Base-by-base conservation (phyloP, 1,140 invertebrate species). In the Dreissena rostriformis region DNA sequence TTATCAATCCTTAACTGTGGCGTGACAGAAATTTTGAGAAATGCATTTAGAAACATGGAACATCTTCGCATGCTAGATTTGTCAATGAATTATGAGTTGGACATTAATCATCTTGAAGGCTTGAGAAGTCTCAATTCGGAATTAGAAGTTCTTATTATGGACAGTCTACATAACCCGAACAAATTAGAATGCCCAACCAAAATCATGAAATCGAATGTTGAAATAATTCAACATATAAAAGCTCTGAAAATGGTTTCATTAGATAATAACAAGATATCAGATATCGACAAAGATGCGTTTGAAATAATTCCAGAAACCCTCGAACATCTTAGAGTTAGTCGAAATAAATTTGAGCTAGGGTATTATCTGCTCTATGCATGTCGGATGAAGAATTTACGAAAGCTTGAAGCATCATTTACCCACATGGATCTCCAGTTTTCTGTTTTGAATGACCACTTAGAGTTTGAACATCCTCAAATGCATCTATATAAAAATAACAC, bases 21-120 rank as follows among this genome's bases (percentile, higher is more conserved):
- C 17, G 11, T 82, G 15, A 49, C 53, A 53, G 15, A 14, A 11
- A 52, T 75, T 24, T 15, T 49, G 1, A 11, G 8, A 8, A 39
- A 75, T 24, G 57, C 26, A 2, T 82, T 82, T 26, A 10, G 26
- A 1, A 55, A 75, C 29, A 11, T 82, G 11, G n/a, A 12, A 15
- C 65, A 61, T 22, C 39, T 82, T 17, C 19, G 53, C 10, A 68
- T 73, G 22, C 24, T 82, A 24, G 80, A 82, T 82, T n/a, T 82
- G 15, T 75, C 71, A 0, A 8, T n/a, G 19, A 82, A 82, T 28
- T 28, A 1, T 1, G 1, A 67, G 7, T 28, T 82, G 4, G 66
- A 24, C 17, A 10, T 82, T n/a, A 26, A 11, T 0, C 7, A 29
- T 49, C 26, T 66, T 22, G 39, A 14, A 11, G 63, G 53, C 8